These are phyloP conservation scores for Danio kyathit DNA, from an alignment of 2,797 vertebrate genomes.

Conservation along the genomic window DNA sequence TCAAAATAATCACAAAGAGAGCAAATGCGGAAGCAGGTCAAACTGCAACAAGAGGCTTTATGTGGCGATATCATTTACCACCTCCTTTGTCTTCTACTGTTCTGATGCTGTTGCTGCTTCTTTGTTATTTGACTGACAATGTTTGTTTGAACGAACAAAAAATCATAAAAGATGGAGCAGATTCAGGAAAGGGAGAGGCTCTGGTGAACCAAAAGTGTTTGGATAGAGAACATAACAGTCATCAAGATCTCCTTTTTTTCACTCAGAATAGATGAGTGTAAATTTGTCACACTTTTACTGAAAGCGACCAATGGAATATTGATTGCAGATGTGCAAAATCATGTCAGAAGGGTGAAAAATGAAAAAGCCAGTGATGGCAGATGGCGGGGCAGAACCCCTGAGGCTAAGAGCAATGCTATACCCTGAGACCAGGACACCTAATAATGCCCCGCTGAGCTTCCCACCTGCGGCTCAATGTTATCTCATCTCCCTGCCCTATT, in stretches of 20 bases:
- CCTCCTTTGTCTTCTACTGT: conserved; percentile 24
- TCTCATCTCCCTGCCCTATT: conserved; percentile 83
- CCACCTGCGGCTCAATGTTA: conserved; percentile 86
- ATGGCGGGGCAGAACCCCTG: conserved; percentile 78
- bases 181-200: conserved; percentile 4
- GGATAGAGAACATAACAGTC: conserved; percentile 1
- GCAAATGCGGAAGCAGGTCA: conserved; percentile 25
- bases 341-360: not conserved
- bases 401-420: conserved; percentile 82
- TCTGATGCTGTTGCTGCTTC: conserved; percentile 16
- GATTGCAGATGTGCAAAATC: conserved; percentile 3
- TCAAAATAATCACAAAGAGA: conserved; percentile 18
- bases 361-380: conserved; percentile 68
- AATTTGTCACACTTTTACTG: not conserved
- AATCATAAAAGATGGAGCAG: not conserved
- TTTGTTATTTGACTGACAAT: conserved; percentile 16
- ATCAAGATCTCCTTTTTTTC: not conserved
- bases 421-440: conserved; percentile 84
- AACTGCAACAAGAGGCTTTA: conserved; percentile 26
- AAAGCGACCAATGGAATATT: not conserved
- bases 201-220: not conserved
- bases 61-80: conserved; percentile 27
- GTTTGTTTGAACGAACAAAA: conserved; percentile 10
- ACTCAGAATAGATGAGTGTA: not conserved
- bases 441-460: conserved; percentile 80